These are phyloP conservation scores for Halcyon smyrnensis DNA, from an alignment of 2,797 vertebrate genomes.

Conservation along the genomic window DNA sequence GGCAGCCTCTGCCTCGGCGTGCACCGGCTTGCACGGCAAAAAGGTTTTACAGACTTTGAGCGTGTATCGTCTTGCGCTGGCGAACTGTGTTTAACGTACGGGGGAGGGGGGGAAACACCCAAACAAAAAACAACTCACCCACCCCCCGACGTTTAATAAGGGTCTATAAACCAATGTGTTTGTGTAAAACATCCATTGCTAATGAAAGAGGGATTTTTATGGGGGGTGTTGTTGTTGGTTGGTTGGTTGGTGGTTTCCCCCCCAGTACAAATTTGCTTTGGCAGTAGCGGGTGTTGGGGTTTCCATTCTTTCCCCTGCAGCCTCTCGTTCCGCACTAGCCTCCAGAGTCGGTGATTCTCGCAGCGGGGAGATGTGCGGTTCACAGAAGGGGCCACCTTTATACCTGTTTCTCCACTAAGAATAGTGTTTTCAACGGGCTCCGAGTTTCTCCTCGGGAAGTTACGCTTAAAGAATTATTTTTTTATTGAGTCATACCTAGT, in stretches of 20 bases:
- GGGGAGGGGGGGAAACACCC: too few relatives aligned
- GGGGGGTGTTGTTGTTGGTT: background rate
- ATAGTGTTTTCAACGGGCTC: background rate
- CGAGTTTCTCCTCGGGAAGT: background rate
- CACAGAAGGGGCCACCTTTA: background rate
- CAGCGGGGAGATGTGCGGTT: rapidly evolving
- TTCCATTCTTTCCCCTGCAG: background rate
- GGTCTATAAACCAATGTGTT: background rate
- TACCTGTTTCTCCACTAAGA: background rate
- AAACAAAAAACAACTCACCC: too few relatives aligned
- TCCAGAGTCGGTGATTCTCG: background rate
- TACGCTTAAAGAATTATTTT: background rate
- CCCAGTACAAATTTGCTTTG: background rate
- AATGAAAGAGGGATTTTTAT: background rate
- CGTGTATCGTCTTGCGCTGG: background rate
- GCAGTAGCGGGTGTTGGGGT: background rate
- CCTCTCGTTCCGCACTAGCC: background rate
- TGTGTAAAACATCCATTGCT: background rate
- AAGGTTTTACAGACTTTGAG: background rate
- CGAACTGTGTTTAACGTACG: background rate
- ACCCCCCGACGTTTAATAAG: background rate
- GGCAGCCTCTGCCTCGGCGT: background rate
- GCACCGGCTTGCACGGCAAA: background rate
- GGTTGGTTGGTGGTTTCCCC: background rate
- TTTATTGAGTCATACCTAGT: background rate